Evolutionary conservation across 2,888 invertebrate species (phyloP), one percentile per base, ranked within the genome.

Genomic region (Archips crataeganus): DNA sequence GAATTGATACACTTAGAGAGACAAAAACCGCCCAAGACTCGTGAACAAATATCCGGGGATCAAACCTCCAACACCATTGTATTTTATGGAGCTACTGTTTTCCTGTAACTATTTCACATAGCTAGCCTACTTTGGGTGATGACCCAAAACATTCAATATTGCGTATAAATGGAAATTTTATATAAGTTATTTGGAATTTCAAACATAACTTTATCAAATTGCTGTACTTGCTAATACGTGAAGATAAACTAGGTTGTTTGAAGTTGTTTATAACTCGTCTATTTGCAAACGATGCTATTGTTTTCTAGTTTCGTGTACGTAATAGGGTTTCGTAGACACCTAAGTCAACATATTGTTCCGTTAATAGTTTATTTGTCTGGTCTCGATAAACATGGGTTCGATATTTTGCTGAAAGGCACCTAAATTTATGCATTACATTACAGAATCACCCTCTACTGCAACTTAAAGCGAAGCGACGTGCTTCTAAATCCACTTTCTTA

Each of bases 401-500:
- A 47, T 65, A 60, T 70, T 54, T 51, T 61, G 60, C 64, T n/a
- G 65, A 74, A 70, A 74, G 64, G 70, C 60, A 59, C 68, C 60
- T 65, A 70, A 74, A 70, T 74, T 65, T 74, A 74, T 74, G 74
- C 74, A 74, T 74, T 74, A 70, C 65, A 65, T 74, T 74, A 70
- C 70, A 54, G 74, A 74, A 74, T 65, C 69, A 54, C 69, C 70
- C 71, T 63, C 47, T 71, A 62, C 62, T 73, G 70, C 75, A 86
- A 85, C 83, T 85, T 86, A 84, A 84, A 85, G 82, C 79, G 84
- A 85, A 84, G 82, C 83, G 84, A 87, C 85, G 82, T 86, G 85
- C 85, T 85, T 85, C 85, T 85, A 88, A 89, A 89, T 89, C 89
- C 85, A 89, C 86, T 89, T 87, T 85, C 79, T 81, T 79, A 81